Percentiles rank a stretch among this genome's conserved stretches.
phyloP scores from a whole-genome alignment of 2,888 invertebrate genomes.

The Anorthoa munda region DNA sequence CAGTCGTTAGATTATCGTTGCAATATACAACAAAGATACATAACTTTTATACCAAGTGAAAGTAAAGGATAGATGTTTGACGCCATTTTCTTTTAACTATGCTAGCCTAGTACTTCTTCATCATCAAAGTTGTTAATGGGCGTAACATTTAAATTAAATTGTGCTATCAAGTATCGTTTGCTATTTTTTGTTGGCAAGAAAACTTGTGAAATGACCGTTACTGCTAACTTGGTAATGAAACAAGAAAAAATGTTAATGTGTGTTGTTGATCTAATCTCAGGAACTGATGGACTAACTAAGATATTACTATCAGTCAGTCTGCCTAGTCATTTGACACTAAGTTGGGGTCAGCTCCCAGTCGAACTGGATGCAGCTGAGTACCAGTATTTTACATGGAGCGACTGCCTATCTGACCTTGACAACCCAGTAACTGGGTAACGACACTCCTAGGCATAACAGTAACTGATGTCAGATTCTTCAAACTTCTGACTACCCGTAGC shows the following conservation, averaged over 20 bases:
- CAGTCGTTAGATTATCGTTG: constrained; percentile 43
- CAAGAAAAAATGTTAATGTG: background rate
- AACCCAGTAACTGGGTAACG: too few relatives aligned
- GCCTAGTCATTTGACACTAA: too few relatives aligned
- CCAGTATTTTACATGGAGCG: too few relatives aligned
- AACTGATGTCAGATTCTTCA: too few relatives aligned
- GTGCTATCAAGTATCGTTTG: constrained; percentile 1
- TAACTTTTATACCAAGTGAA: constrained; percentile 36
- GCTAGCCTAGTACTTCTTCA: constrained; percentile 31
- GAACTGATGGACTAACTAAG: background rate
- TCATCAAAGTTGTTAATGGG: constrained; percentile 29
- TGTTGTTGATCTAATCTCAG: background rate
- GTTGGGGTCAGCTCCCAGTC: too few relatives aligned
- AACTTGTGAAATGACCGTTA: background rate
- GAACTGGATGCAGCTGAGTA: too few relatives aligned
- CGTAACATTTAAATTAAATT: constrained; percentile 33
- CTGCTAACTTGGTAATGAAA: background rate
- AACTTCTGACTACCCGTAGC: too few relatives aligned
- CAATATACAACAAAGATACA: constrained; percentile 38
- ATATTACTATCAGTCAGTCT: background rate
- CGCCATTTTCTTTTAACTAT: constrained; percentile 42
- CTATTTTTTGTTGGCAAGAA: constrained; percentile 24
- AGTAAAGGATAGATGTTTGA: constrained; percentile 34
- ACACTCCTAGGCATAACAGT: too few relatives aligned
- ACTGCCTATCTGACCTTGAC: too few relatives aligned